Evolutionary conservation across 2,113 vertebrate genomes (phyloP), one percentile per base, ranked within the genome.

Genomic region (Myotis yumanensis): DNA sequence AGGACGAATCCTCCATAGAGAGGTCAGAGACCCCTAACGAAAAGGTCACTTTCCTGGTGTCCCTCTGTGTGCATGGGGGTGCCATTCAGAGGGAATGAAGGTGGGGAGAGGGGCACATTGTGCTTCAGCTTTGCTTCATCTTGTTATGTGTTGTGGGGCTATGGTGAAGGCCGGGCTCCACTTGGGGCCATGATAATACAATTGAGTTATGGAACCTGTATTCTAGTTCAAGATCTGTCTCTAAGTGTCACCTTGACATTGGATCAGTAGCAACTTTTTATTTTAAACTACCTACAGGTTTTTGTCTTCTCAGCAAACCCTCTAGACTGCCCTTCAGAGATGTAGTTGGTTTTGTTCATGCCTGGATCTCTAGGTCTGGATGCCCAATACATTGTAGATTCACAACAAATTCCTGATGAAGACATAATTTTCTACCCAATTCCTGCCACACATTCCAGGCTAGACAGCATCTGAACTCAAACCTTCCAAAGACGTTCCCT

Each of bases 111-210:
- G 4, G 1, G 6, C 3, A 0, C 4, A 16, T 14, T 7, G 20
- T 11, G 23, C 12, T 59, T 22, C 30, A 17, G 1, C 28, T 77
- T 12, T 59, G 40, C 18, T 46, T 32, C 30, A 46, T 64, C n/a
- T 64, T n/a, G 7, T 28, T 10, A 1, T 22, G 5, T 52, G 6
- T 2, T 3, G 7, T n/a, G n/a, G 5, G 48, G 2, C 37, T 3
- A 7, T n/a, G 5, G 5, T 17, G 22, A 17, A 30, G 11, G 17
- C 30, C 4, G 7, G 25, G 46, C 43, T 83, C 37, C 11, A 28
- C 32, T 30, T 3, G 69, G 52, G 16, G 59, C 22, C 22, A 6
- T 35, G 51, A 46, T 32, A 14, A 30, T 9, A 18, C n/a, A 43
- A 54, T 4, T 23, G 35, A 57, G 25, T 17, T 37, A 46, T 23